These are phyloP conservation scores for Catharus bicknelli DNA, from an alignment of 2,113 vertebrate species.

Conservation along the genomic window DNA sequence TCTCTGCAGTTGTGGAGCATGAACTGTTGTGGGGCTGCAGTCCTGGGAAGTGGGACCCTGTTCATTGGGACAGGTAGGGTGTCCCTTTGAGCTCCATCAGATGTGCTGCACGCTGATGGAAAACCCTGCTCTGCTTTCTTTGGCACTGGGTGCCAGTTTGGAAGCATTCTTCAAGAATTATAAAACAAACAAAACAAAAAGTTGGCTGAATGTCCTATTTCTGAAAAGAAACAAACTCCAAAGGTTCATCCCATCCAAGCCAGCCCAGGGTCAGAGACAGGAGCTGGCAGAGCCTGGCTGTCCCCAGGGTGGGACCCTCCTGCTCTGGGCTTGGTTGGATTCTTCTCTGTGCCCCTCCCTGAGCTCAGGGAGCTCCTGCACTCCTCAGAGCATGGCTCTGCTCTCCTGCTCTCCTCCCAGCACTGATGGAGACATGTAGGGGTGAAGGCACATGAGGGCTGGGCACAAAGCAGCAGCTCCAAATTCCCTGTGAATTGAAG, in stretches of 20 bases:
- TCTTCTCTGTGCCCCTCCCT: neutral
- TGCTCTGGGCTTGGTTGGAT: neutral
- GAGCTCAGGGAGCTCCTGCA: neutral
- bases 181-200: neutral
- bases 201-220: neutral
- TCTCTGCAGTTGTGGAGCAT: neutral
- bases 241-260: neutral
- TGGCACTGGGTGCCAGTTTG: neutral
- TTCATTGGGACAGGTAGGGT: slow-evolving; percentile 18
- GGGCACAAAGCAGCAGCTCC: neutral
- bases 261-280: neutral
- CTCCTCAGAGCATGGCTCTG: fast-evolving
- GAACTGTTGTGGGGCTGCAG: slow-evolving; percentile 15
- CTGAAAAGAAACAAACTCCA: neutral
- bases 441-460: neutral
- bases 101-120: slow-evolving; percentile 9
- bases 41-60: slow-evolving; percentile 18
- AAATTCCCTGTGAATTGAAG: neutral
- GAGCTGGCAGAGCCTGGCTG: neutral
- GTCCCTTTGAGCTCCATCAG: neutral
- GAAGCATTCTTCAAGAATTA: neutral
- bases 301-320: neutral
- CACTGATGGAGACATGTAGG: fast-evolving
- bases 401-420: neutral
- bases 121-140: slow-evolving; percentile 8